Evolutionary conservation across 2,113 vertebrate species (phyloP).

Genomic region (Arenaria interpres): DNA sequence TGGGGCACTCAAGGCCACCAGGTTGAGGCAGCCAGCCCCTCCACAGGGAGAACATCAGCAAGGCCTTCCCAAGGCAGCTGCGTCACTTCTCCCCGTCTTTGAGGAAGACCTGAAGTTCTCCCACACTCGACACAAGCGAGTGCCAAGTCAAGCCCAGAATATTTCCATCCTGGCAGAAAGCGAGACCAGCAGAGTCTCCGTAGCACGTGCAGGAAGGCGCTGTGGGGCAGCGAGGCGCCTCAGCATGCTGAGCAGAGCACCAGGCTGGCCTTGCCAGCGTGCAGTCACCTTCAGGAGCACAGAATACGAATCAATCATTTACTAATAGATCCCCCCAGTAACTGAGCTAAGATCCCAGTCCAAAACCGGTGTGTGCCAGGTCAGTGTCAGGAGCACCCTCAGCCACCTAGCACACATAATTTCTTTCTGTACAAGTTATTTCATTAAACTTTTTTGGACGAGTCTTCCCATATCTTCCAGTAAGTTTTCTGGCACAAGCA

Average conservation of each 20-base stretch:
- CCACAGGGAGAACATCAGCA: not conserved
- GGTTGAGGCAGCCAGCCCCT: not conserved
- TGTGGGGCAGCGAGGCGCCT: not conserved
- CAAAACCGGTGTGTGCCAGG: not conserved
- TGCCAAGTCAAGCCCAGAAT: not conserved
- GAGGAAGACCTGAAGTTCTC: not conserved
- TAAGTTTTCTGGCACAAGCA: not conserved
- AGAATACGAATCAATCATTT: not conserved
- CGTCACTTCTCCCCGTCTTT: not conserved
- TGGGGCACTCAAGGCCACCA: not conserved
- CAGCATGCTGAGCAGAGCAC: not conserved
- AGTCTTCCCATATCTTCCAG: not conserved
- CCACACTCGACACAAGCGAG: rapidly evolving
- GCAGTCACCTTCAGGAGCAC: not conserved
- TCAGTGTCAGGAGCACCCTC: not conserved
- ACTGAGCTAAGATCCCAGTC: not conserved
- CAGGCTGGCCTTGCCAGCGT: not conserved
- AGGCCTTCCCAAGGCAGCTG: not conserved
- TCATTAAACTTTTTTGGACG: not conserved
- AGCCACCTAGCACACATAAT: not conserved
- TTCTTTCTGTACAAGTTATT: not conserved
- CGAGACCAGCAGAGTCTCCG: rapidly evolving
- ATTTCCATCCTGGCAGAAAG: not conserved
- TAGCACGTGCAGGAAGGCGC: rapidly evolving
- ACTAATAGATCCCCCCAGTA: not conserved